A percentile compares a stretch with the other conserved stretches of the same genome.
Conservation (phyloP, 2,888 invertebrate genomes). For the Dyspetes luteomarginatus region DNA sequence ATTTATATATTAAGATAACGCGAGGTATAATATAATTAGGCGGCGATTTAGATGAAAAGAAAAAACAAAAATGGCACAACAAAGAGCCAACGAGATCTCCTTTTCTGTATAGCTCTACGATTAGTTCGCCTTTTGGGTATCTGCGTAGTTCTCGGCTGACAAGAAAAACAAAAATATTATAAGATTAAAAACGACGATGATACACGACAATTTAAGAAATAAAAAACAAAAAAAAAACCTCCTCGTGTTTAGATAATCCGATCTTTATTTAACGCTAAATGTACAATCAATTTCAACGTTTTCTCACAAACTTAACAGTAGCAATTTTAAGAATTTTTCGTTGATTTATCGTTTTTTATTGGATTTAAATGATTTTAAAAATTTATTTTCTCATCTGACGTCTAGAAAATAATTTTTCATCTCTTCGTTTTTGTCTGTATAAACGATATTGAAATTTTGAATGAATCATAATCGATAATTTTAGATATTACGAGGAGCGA, state of each 20-base stretch:
- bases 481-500: not conserved
- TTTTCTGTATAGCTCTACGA: conserved; percentile 47
- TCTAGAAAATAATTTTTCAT: conserved; percentile 16
- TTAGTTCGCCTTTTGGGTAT: conserved; percentile 43
- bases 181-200: conserved; percentile 46
- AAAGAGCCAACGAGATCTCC: conserved; percentile 49
- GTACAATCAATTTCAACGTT: conserved; percentile 32
- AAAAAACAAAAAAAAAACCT: conserved; percentile 31
- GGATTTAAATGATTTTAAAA: too few relatives aligned
- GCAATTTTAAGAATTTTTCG: not conserved
- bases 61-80: conserved; percentile 30
- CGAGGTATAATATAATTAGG: conserved; percentile 42
- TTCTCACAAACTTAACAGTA: not conserved
- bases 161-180: conserved; percentile 19
- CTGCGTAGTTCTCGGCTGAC: conserved; percentile 24
- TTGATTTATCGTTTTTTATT: not conserved
- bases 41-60: conserved; percentile 32
- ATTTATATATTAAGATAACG: conserved; percentile 43
- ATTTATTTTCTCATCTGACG: conserved; percentile 8
- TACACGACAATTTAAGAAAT: conserved; percentile 54
- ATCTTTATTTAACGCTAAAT: conserved; percentile 10
- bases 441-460: not conserved
- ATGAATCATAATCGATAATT: not conserved
- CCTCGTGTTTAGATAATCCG: not conserved
- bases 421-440: not conserved